Evolutionary conservation across 2,888 invertebrate genomes (phyloP).

Genomic region (Drosophila meridiana): DNA sequence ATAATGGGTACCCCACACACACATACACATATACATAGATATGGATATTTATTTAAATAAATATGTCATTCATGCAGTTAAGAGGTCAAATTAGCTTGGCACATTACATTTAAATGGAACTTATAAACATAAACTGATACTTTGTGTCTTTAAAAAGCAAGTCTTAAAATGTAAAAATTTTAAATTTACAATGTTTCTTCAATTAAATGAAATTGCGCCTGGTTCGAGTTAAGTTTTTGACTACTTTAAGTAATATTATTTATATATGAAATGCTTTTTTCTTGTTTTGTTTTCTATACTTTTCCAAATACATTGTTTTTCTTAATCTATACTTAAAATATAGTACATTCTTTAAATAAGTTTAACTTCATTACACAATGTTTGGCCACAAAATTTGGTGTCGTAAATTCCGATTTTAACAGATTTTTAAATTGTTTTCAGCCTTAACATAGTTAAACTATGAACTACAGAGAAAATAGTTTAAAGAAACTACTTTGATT

Average conservation of each 20-base stretch:
- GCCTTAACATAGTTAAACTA: neutral
- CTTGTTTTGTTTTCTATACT: neutral
- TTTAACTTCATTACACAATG: neutral
- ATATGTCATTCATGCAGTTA: conserved; percentile 46
- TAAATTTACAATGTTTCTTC: neutral
- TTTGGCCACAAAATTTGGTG: neutral
- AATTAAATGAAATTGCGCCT: neutral
- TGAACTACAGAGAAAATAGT: neutral
- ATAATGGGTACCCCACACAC: conserved; percentile 31
- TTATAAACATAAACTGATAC: neutral
- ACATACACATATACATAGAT: conserved; percentile 57
- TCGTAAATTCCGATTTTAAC: neutral
- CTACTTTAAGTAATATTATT: neutral
- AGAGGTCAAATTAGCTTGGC: conserved; percentile 28
- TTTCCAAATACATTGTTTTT: neutral
- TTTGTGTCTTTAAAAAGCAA: neutral
- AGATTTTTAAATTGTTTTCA: neutral
- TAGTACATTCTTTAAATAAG: neutral
- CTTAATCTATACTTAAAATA: neutral
- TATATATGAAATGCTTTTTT: neutral
- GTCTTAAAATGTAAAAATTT: neutral
- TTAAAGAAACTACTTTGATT: neutral
- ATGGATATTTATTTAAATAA: conserved; percentile 25
- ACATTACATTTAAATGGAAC: conserved; percentile 9
- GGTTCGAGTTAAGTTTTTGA: neutral